These are phyloP conservation scores for Fregetta grallaria DNA, from an alignment of 2,113 vertebrate species.

Conservation along the genomic window DNA sequence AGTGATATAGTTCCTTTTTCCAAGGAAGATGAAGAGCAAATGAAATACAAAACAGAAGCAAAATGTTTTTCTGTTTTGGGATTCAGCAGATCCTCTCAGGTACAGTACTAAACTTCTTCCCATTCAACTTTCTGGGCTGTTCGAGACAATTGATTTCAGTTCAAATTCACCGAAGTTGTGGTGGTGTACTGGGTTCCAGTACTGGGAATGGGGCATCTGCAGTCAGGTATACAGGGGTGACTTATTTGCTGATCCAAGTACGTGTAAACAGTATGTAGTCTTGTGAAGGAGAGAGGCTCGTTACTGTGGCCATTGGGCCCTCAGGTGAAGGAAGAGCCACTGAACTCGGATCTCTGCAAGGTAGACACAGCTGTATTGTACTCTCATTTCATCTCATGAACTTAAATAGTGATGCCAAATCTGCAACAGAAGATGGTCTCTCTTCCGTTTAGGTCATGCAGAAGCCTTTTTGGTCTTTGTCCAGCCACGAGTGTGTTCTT, in stretches of 20 bases:
- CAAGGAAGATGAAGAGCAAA: constrained; percentile 95
- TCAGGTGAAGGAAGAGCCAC: background rate
- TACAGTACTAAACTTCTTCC: constrained; percentile 40
- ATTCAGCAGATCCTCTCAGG: constrained; percentile 85
- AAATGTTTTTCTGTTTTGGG: constrained; percentile 94
- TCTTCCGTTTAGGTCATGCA: background rate
- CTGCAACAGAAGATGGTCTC: background rate
- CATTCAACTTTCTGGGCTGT: background rate
- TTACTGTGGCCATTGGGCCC: background rate
- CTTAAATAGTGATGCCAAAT: background rate
- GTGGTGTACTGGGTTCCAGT: background rate
- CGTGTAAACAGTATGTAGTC: too few species aligned
- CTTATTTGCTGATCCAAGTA: background rate
- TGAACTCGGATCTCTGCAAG: background rate
- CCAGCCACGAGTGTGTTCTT: background rate
- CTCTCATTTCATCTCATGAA: background rate
- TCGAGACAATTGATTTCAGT: background rate
- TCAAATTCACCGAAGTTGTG: background rate
- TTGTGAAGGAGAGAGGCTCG: background rate
- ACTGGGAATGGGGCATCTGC: background rate
- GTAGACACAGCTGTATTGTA: background rate
- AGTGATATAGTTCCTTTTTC: constrained; percentile 97
- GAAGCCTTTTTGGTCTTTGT: background rate
- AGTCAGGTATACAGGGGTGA: background rate
- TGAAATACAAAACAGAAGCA: constrained; percentile 92